phyloP scores from a whole-genome alignment of 2,113 vertebrate genomes.

The Daubentonia madagascariensis region DNA sequence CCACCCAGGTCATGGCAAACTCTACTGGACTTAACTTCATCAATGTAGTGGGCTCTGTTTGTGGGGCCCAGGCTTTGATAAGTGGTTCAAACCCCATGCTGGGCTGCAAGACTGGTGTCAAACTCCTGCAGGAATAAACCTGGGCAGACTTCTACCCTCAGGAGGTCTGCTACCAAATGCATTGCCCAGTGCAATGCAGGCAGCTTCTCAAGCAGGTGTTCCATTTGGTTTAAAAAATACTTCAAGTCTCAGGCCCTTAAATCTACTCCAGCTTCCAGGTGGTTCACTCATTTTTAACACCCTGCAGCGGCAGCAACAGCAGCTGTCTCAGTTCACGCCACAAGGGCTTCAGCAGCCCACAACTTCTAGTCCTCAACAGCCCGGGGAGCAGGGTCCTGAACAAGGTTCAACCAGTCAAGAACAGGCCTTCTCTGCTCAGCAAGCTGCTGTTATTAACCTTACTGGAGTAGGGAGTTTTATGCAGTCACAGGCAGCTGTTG shows the following conservation, averaged over 20 bases:
- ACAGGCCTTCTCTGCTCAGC: slow-evolving; percentile 92
- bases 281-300: slow-evolving; percentile 92
- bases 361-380: slow-evolving; percentile 88
- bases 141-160: slow-evolving; percentile 93
- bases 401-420: slow-evolving; percentile 87
- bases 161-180: slow-evolving; percentile 90
- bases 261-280: slow-evolving; percentile 93
- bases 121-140: slow-evolving; percentile 89
- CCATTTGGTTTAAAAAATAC: slow-evolving; percentile 94
- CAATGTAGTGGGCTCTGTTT: slow-evolving; percentile 95
- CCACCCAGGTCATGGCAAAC: slow-evolving; percentile 94
- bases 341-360: slow-evolving; percentile 85
- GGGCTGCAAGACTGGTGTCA: slow-evolving; percentile 88
- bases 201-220: slow-evolving; percentile 92
- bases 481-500: slow-evolving; percentile 89
- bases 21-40: slow-evolving; percentile 95
- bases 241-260: slow-evolving; percentile 92
- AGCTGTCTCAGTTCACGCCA: slow-evolving; percentile 89
- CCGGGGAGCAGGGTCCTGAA: slow-evolving; percentile 89
- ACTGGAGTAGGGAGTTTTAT: slow-evolving; percentile 93
- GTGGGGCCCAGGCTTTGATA: slow-evolving; percentile 96
- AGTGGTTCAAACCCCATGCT: slow-evolving; percentile 94
- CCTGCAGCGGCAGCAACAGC: slow-evolving; percentile 87
- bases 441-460: slow-evolving; percentile 94
- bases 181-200: slow-evolving; percentile 90